Base-by-base conservation (phyloP, 2,113 vertebrate genomes). In the Entomyzon cyanotis region DNA sequence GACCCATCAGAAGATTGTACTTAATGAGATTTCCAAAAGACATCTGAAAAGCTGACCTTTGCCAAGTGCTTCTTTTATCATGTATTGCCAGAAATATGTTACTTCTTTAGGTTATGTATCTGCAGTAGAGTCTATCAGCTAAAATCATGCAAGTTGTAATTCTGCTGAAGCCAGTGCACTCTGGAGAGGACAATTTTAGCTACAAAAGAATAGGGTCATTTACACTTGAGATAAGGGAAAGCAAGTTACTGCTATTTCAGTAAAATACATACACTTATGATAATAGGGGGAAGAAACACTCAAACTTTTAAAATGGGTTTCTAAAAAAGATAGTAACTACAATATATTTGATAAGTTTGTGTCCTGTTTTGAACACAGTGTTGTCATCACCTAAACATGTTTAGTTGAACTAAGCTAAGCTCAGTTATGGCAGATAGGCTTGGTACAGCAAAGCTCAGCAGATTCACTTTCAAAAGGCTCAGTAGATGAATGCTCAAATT, bases 11-110 rank as follows among this genome's bases (percentile, higher is more conserved):
- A 89, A 79, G 35, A 52, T 47, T 33, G 52, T 65, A 50, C 65
- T 94, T 92, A 91, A 93, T 96, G 81, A 82, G 77, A 93, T 93
- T 96, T 92, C 55, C 71, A 84, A 17, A 62, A 89, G 78, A 69
- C 37, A 78, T 81, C 65, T 79, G 52, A 88, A 88, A 95, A 95
- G 52, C 46, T 89, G 90, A 96, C 90, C 89, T 92, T 92, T 96
- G 80, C 69, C 84, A 73, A 93, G 62, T 75, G 47, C 77, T 96
- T 59, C 41, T 89, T 95, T 92, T 87, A 86, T 89, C 69, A 37
- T 15, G 42, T 35, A 78, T 60, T 92, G 69, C 77, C 93, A 95
- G 74, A 91, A 90, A 95, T 70, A 67, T 13, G 67, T 46, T 90
- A 56, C 62, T 89, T 67, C 70, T 78, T 67, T 82, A 75, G 49